Evolutionary conservation across 2,888 invertebrate species (phyloP), one percentile per base, ranked within the genome.

Genomic region (Thecophora atra): DNA sequence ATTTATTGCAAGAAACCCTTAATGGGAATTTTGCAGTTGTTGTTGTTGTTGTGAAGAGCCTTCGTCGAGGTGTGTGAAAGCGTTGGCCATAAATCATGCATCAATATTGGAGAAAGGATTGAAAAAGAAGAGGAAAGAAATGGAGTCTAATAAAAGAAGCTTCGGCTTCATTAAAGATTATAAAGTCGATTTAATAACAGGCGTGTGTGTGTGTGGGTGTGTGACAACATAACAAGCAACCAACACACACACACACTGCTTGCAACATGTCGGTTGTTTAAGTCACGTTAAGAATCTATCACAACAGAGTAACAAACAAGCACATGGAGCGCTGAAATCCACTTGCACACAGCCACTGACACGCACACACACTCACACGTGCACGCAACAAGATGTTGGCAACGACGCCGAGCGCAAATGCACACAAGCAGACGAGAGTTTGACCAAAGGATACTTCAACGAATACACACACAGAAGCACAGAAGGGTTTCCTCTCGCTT

Each of bases 141-240:
- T 64, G 37, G n/a, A 28, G 24, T 56, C 17, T 58, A 69, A 58
- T 60, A 69, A 26, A 42, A 67, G 74, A 63, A 76, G 73, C 70
- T 77, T 78, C 75, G 76, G 79, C 78, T 80, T 81, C 81, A 82
- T 80, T 79, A 80, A 81, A 69, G 78, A 75, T n/a, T 79, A 77
- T 77, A 74, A 77, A 80, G 81, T 77, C 78, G 77, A 80, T 81
- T 81, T 80, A 80, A 81, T 78, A 81, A 80, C 81, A 77, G 77
- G 79, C 75, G 75, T 72, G 15, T 54, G 19, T 51, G 51, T 51
- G 51, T 51, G 17, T 51, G 51, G 11, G 17, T 51, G 51, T 54
- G 54, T 54, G 24, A 3, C 11, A 24, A 54, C n/a, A n/a, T n/a
- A 19, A n/a, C 64, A 58, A 37, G 44, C 64, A 62, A 21, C 19